Conservation (phyloP, 2,888 invertebrate species). For the Trissonchulus sp. region DNA sequence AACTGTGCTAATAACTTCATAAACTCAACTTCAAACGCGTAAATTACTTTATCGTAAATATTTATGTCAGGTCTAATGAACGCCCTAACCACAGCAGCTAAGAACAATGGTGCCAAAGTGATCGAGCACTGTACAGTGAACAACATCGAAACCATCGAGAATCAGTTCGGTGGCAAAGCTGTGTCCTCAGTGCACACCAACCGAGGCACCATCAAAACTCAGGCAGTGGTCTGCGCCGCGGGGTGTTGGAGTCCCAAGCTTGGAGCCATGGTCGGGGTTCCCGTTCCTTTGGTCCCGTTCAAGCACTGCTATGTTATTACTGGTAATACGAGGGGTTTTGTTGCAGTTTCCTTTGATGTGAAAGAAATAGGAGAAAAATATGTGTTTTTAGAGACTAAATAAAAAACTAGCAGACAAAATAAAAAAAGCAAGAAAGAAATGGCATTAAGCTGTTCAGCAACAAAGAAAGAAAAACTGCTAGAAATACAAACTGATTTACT, state of each 20-base stretch:
- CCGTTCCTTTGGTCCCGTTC: constrained; percentile 72
- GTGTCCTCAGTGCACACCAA: constrained; percentile 71
- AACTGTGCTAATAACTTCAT: too few species aligned
- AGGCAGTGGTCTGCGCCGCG: constrained; percentile 69
- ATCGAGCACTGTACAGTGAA: constrained; percentile 69
- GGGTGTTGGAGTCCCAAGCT: constrained; percentile 76
- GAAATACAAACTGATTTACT: too few species aligned
- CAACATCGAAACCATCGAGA: constrained; percentile 52
- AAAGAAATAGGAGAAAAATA: too few species aligned
- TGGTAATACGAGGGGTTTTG: too few species aligned
- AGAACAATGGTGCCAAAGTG: constrained; percentile 66
- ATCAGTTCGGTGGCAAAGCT: constrained; percentile 63
- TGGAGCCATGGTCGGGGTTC: constrained; percentile 63
- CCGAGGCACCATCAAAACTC: constrained; percentile 68
- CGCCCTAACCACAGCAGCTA: constrained; percentile 68
- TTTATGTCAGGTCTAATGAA: constrained; percentile 45
- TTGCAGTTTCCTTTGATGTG: too few species aligned
- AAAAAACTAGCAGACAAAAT: too few species aligned
- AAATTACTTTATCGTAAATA: too few species aligned
- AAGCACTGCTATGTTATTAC: constrained; percentile 82
- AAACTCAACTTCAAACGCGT: too few species aligned
- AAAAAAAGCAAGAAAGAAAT: too few species aligned
- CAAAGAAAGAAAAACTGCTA: too few species aligned
- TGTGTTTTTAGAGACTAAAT: too few species aligned
- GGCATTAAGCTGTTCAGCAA: too few species aligned